Evolutionary conservation across 2,113 vertebrate species (phyloP).

Genomic region (Myiagra hebetior): DNA sequence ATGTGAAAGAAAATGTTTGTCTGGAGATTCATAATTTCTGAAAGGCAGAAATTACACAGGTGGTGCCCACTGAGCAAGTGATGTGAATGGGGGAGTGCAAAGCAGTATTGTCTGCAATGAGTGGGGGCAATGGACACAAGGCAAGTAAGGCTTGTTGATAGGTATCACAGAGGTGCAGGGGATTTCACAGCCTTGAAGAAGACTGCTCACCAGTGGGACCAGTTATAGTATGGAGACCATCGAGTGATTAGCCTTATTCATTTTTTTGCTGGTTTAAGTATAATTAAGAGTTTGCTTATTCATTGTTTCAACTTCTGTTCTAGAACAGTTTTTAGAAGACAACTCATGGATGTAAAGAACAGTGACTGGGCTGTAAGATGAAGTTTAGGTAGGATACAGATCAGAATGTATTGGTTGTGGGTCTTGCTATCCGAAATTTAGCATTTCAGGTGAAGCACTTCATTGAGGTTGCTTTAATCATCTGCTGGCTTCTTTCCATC

Average conservation of each 20-base stretch:
- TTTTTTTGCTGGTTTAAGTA: background rate
- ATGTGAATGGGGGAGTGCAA: background rate
- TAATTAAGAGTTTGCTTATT: background rate
- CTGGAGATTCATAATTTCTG: background rate
- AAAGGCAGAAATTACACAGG: background rate
- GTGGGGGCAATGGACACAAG: background rate
- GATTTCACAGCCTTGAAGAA: background rate
- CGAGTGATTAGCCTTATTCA: accelerated
- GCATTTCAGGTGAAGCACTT: background rate
- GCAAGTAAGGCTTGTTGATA: background rate
- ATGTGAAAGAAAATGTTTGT: background rate
- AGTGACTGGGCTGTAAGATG: background rate
- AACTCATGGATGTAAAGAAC: background rate
- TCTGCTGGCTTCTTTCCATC: background rate
- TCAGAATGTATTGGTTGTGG: background rate
- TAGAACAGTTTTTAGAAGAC: background rate
- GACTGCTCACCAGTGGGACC: background rate
- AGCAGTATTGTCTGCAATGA: background rate
- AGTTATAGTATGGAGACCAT: accelerated
- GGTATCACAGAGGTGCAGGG: accelerated
- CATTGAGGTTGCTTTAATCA: background rate
- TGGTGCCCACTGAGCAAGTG: background rate
- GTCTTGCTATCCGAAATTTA: background rate
- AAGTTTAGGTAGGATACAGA: background rate
- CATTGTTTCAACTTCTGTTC: background rate